Percentiles rank a stretch among this genome's conserved stretches.
phyloP scores from a whole-genome alignment of 2,797 vertebrate genomes.

The Huso huso region DNA sequence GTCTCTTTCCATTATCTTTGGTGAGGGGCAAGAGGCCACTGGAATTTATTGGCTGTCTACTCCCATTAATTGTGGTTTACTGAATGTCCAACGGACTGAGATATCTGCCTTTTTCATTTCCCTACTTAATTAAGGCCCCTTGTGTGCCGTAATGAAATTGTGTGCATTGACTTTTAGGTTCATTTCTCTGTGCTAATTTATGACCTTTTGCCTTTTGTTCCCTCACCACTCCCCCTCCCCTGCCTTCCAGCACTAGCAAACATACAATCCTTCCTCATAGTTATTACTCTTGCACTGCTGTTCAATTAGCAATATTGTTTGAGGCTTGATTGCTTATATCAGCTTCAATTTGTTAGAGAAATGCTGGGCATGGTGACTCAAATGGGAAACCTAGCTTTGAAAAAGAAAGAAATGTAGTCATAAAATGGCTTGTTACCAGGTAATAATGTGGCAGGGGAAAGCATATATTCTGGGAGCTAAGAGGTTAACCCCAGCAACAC shows the following conservation, averaged over 20 bases:
- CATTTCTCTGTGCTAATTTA: conserved; percentile 28
- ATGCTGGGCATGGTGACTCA: no score
- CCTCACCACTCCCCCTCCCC: background rate
- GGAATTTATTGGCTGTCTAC: conserved; percentile 39
- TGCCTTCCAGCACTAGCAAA: background rate
- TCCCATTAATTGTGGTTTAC: conserved; percentile 28
- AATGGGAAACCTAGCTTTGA: no score
- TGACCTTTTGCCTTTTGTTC: conserved; percentile 14
- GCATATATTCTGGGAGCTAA: no score
- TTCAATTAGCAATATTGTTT: no score
- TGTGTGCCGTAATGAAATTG: conserved; percentile 38
- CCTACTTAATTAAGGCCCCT: conserved; percentile 39
- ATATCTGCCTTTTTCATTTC: conserved; percentile 30
- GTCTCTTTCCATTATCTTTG: conserved; percentile 35
- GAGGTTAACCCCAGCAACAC: no score
- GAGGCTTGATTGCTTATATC: no score
- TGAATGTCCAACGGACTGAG: conserved; percentile 30
- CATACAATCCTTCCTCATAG: background rate
- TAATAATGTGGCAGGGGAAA: no score
- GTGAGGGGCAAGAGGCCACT: conserved; percentile 21
- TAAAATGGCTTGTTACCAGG: no score
- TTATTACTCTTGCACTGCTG: no score
- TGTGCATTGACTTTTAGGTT: conserved; percentile 19
- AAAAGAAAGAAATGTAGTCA: no score
- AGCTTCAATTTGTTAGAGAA: no score